Conservation (phyloP, 2,113 vertebrate genomes). For the Petrocephalus microphthalmus region DNA sequence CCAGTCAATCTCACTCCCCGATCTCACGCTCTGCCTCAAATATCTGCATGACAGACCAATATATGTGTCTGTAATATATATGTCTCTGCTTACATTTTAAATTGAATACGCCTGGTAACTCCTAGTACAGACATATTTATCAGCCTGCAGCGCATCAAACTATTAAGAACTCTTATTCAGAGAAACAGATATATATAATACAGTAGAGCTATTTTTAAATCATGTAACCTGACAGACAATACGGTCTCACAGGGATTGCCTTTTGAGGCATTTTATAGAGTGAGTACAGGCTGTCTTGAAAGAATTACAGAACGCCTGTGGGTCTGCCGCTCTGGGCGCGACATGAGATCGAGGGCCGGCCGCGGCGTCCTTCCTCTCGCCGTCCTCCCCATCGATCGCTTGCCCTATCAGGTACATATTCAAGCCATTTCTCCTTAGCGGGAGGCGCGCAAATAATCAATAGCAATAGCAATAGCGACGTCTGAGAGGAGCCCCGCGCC, state of each 20-base stretch:
- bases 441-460: neutral
- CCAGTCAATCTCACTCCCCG: neutral
- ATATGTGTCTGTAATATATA: neutral
- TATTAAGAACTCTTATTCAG: neutral
- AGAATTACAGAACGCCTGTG: neutral
- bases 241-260: neutral
- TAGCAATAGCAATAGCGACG: neutral
- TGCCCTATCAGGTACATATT: constrained; percentile 7
- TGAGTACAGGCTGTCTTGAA: neutral
- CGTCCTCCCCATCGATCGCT: neutral
- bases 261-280: neutral
- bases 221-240: neutral
- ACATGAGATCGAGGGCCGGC: neutral
- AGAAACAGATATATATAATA: neutral
- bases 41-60: neutral
- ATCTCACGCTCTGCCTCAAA: neutral
- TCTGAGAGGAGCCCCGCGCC: neutral
- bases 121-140: neutral
- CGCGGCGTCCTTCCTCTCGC: neutral
- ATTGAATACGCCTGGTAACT: neutral
- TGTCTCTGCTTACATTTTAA: neutral
- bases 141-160: neutral
- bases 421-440: neutral
- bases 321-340: neutral
- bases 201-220: neutral